These are phyloP conservation scores for Ochropleura plecta DNA, from an alignment of 2,888 invertebrate species.

Conservation along the genomic window DNA sequence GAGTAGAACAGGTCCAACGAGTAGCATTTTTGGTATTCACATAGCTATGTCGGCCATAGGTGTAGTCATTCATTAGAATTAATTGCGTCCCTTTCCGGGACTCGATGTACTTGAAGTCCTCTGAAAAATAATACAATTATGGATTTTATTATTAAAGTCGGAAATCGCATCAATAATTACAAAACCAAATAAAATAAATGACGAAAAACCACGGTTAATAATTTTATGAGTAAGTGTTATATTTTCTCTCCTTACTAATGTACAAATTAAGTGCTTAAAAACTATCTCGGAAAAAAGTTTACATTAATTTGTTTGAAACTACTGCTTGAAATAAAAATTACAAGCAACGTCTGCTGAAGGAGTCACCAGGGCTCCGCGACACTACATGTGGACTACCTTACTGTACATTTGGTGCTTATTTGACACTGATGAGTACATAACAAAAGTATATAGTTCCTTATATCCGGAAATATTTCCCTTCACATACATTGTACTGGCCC, in stretches of 20 bases:
- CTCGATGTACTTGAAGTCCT: not conserved
- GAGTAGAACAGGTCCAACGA: constrained; percentile 33
- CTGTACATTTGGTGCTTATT: not conserved
- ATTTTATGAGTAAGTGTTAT: too few species aligned
- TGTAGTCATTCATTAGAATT: constrained; percentile 17
- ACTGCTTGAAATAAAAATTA: not conserved
- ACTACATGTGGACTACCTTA: not conserved
- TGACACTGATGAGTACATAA: not conserved
- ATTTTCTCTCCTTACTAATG: not conserved
- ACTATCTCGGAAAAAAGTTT: not conserved
- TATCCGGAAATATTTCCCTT: constrained; percentile 43
- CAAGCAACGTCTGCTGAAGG: not conserved
- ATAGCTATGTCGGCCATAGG: constrained; percentile 6
- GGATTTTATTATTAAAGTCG: too few species aligned
- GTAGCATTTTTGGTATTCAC: not conserved
- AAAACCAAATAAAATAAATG: not conserved
- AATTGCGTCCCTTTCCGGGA: constrained; percentile 5
- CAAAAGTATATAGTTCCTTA: not conserved
- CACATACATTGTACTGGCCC: not conserved
- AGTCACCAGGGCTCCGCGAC: not conserved
- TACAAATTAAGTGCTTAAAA: not conserved
- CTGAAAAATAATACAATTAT: constrained; percentile 18
- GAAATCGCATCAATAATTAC: not conserved
- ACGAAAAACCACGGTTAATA: not conserved
- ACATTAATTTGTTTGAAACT: not conserved